Evolutionary conservation across 2,797 vertebrate species (phyloP).

Genomic region (Neosilurus hyrtlii): DNA sequence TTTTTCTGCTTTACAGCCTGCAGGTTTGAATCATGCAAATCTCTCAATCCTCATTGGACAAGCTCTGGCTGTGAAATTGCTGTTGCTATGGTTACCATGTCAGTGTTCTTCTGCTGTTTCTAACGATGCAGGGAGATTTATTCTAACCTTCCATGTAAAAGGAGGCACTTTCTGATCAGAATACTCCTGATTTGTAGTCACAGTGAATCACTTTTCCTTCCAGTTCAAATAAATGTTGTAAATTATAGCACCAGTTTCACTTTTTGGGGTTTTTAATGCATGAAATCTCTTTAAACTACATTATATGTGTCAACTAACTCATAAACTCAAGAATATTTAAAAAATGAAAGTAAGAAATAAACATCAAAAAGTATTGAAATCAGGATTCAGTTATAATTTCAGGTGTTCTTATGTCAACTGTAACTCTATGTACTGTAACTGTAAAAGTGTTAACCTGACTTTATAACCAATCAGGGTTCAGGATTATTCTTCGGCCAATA

Average conservation of each 20-base stretch:
- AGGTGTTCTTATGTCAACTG: not conserved
- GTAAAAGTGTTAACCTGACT: not conserved
- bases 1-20: not conserved
- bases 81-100: constrained; percentile 15
- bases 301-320: not conserved
- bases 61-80: not conserved
- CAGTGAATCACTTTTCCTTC: not conserved
- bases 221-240: no score
- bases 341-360: not conserved
- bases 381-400: not conserved
- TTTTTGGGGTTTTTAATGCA: not conserved
- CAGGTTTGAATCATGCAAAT: not conserved
- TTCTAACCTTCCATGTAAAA: not conserved
- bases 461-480: no score
- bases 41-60: not conserved
- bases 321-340: not conserved
- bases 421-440: no score
- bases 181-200: not conserved
- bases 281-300: not conserved
- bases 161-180: not conserved
- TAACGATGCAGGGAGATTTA: not conserved
- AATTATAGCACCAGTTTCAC: no score
- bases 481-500: not conserved
- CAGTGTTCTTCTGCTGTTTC: not conserved
- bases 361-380: not conserved